Percentiles rank a stretch among this genome's conserved stretches.
Evolutionary conservation across 1,140 invertebrate genomes (phyloP).

Genomic region (Bombus waltoni): DNA sequence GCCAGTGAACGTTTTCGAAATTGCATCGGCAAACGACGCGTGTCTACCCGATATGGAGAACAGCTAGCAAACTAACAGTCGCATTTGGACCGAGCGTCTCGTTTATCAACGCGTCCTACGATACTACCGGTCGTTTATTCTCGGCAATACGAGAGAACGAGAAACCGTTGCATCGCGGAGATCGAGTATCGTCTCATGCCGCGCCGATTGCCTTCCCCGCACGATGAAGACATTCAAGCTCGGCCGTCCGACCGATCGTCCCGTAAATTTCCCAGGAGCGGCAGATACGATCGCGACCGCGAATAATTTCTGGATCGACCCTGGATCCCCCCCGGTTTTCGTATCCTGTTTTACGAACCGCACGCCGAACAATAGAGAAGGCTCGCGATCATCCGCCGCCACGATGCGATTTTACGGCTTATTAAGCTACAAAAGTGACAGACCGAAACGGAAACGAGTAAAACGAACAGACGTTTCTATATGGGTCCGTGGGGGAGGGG

Average conservation of each 20-base stretch:
- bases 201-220: conserved; percentile 36
- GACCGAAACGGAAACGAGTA: not conserved
- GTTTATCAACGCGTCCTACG: conserved; percentile 42
- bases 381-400: too few relatives aligned
- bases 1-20: not conserved
- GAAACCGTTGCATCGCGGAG: conserved; percentile 33
- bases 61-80: conserved; percentile 15
- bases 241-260: conserved; percentile 59
- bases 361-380: conserved; percentile 18
- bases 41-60: conserved; percentile 21
- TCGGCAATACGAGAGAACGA: not conserved
- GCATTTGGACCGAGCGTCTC: conserved; percentile 22
- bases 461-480: not conserved
- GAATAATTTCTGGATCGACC: conserved; percentile 71
- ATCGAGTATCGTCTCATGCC: conserved; percentile 37
- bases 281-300: conserved; percentile 71
- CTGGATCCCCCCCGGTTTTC: conserved; percentile 36
- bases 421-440: not conserved
- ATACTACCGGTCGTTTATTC: conserved; percentile 40
- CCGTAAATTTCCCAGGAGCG: conserved; percentile 68
- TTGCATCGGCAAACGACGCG: conserved; percentile 21
- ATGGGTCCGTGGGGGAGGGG: not conserved
- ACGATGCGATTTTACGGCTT: conserved; percentile 25
- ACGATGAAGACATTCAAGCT: conserved; percentile 71
- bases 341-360: conserved; percentile 38